Percentiles rank a stretch among this genome's conserved stretches.
phyloP scores from a whole-genome alignment of 2,113 vertebrate species.

The Lophotis ruficrista region DNA sequence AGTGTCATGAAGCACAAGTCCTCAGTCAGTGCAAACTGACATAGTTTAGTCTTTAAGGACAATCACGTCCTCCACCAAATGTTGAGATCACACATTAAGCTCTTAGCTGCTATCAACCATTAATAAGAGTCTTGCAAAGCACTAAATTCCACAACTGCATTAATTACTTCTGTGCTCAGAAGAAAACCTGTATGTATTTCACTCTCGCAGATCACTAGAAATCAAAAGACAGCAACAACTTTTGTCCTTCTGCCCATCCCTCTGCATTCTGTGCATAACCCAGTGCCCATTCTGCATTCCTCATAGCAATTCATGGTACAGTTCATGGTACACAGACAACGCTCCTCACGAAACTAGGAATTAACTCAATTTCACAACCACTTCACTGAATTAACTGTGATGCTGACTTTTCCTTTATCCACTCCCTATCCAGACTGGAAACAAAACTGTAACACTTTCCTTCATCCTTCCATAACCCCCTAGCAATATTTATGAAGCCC shows the following conservation, averaged over 20 bases:
- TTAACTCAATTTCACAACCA: neutral
- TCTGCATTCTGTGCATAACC: neutral
- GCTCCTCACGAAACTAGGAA: neutral
- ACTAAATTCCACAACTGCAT: neutral
- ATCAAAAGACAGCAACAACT: neutral
- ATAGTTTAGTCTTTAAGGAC: neutral
- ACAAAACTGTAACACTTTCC: neutral
- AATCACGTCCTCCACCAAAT: neutral
- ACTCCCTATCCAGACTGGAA: neutral
- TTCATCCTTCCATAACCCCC: neutral
- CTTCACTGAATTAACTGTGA: neutral
- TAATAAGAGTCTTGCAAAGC: neutral
- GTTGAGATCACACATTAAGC: neutral
- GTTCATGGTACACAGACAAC: neutral
- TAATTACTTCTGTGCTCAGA: neutral
- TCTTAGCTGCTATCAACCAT: neutral
- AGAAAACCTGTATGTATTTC: neutral
- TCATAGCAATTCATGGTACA: neutral
- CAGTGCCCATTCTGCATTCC: neutral
- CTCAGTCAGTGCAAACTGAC: neutral
- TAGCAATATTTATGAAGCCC: neutral
- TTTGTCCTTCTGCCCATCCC: neutral
- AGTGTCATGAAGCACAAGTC: neutral
- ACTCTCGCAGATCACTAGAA: neutral
- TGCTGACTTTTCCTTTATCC: neutral